These are phyloP conservation scores for Cynocephalus volans DNA, from an alignment of 2,113 vertebrate species.

Conservation along the genomic window DNA sequence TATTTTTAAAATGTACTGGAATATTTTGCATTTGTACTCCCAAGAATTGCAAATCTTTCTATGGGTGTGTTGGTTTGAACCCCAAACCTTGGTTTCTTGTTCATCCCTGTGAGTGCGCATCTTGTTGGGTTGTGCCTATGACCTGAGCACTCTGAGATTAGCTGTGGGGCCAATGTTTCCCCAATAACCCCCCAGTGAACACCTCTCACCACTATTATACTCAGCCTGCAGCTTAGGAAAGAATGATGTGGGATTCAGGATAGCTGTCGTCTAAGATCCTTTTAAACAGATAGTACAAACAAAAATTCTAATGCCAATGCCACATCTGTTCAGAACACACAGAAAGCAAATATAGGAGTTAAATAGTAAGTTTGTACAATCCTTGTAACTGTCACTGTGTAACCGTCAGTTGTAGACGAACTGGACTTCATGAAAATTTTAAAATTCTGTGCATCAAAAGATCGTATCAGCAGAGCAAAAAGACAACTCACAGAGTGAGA, in stretches of 20 bases:
- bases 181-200: accelerated
- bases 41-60: background rate
- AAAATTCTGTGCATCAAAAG: background rate
- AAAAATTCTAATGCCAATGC: background rate
- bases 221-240: background rate
- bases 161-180: background rate
- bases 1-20: background rate
- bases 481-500: background rate
- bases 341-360: background rate
- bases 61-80: background rate
- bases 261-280: background rate
- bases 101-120: accelerated
- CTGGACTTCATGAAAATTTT: background rate
- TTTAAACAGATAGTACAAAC: background rate
- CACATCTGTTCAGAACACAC: background rate
- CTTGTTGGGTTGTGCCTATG: too few species aligned
- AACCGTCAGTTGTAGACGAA: background rate
- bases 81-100: background rate
- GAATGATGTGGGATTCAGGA: background rate
- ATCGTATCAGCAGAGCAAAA: background rate
- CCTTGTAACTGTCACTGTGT: background rate
- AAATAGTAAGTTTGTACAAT: background rate
- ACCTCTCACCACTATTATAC: too few species aligned
- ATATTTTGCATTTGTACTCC: background rate
- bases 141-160: too few species aligned